Conservation (phyloP, 2,113 vertebrate species). For the Notiomystis cincta region DNA sequence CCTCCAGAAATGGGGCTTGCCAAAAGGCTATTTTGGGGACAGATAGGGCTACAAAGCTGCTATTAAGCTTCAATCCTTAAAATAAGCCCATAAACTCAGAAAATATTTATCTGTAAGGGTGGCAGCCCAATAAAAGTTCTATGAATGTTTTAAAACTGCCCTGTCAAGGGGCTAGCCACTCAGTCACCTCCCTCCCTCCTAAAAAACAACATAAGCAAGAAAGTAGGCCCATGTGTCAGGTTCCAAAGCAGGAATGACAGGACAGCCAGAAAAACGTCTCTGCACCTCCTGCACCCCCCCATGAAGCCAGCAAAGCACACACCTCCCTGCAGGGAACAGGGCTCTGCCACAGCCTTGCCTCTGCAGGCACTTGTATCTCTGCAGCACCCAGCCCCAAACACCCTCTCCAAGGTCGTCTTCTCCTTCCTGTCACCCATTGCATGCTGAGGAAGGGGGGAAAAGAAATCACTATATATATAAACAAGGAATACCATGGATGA, state of each 20-base stretch:
- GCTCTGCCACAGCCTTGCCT: not conserved
- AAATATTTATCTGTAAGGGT: constrained; percentile 79
- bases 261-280: not conserved
- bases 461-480: not conserved
- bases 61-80: constrained; percentile 68
- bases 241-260: not conserved
- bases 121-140: constrained; percentile 77
- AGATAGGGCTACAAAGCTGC: constrained; percentile 62
- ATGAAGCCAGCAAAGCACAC: not conserved
- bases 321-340: not conserved
- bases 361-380: rapidly evolving
- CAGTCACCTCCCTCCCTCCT: constrained; percentile 62
- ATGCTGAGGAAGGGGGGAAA: rapidly evolving
- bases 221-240: not conserved
- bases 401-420: rapidly evolving
- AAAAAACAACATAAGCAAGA: constrained; percentile 6
- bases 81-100: constrained; percentile 72
- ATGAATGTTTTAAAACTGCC: constrained; percentile 72
- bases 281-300: not conserved
- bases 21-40: constrained; percentile 63
- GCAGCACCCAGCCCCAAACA: not conserved
- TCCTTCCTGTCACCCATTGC: not conserved
- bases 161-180: constrained; percentile 63
- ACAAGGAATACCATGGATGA: not conserved
- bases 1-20: constrained; percentile 13